Base-by-base conservation (phyloP, 35 echinoderm and acorn worm species). In the Chiridota heheva region DNA sequence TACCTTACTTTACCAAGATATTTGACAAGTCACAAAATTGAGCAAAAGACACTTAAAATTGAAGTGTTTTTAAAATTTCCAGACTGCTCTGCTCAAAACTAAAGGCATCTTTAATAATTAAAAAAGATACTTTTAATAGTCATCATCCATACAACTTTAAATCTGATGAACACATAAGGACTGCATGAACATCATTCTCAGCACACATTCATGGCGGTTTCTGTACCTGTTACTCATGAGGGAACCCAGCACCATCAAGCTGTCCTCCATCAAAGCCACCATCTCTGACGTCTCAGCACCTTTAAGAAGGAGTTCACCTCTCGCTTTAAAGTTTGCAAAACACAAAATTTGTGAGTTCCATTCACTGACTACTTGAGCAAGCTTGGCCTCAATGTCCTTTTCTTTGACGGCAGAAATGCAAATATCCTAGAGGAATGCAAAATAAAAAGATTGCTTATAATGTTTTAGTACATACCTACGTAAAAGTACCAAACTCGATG, bases 321-420 rank as follows among this genome's bases (percentile, higher is more conserved):
- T 71, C 2, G 60, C 85, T 42, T 98, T 98, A 76, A 98, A 98
- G 74, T 91, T 91, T 3, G 78, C 73, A 81, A 98, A 98, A 68
- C 46, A 85, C 38, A 92, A 60, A 15, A 59, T 67, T 64, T 98
- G 85, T n/a, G 85, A 68, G 73, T 61, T 98, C 95, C 95, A 98
- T 26, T 98, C 95, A 26, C 68, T 75, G 16, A 98, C 85, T 28
- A 98, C 95, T 67, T 91, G 89, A 3, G 72, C 39, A 4, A 98
- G 81, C 80, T 98, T 98, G 36, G 95, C 95, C 73, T 98, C 95
- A 45, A 98, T 98, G 81, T 98, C 95, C 56, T 98, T 98, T 53
- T 98, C 95, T 55, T 98, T 98, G 6, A 98, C 95, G 33, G 95
- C 95, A 17, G 95, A 98, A 57, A 98, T 98, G 42, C 95, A 98